Base-by-base conservation (phyloP, 1,140 invertebrate genomes). In the Dryas iulia region DNA sequence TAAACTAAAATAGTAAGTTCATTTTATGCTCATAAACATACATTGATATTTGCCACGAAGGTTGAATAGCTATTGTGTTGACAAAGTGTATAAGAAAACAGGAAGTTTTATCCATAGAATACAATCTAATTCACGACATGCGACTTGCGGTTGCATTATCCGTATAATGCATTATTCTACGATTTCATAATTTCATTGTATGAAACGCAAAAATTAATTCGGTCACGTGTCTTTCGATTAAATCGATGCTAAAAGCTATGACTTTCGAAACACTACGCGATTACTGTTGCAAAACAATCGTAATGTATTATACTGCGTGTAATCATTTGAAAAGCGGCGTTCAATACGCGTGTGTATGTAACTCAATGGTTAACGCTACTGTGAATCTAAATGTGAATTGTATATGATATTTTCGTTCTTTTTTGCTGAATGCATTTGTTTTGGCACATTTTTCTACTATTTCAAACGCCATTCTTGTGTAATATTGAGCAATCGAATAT, bases 281-380 rank as follows among this genome's bases (percentile, higher is more conserved):
- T 67, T 64, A 54, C 47, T 64, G 66, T 72, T 72, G 35, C 70
- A 54, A 59, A 66, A 72, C 60, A 54, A 67, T 72, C 14, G 7
- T 14, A 10, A 1, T 59, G 59, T 33, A 62, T 28, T 67, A 56
- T 62, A 64, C 26, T 31, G 65, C 64, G 35, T 67, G 65, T 67
- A 60, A 72, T 67, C 63, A 52, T 62, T 64, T 67, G 39, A 39
- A 67, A 54, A 54, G 26, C 28, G 14, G 12, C 28, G 30, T 24
- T 47, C 14, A 8, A 47, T 47, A 8, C 2, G 7, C 7, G 4
- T 47, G 7, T 3, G 39, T 8, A 0, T n/a, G 18, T 21, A 21
- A 7, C 14, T 47, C 39, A 18, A 8, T 47, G 14, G 14, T 47
- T 33, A 6, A 11, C 28, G 21, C 0, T 24, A 33, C 47, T 57